Percentiles rank a stretch among this genome's conserved stretches.
Evolutionary conservation across 1,140 invertebrate genomes (phyloP).

Genomic region (Drosophila lini): DNA sequence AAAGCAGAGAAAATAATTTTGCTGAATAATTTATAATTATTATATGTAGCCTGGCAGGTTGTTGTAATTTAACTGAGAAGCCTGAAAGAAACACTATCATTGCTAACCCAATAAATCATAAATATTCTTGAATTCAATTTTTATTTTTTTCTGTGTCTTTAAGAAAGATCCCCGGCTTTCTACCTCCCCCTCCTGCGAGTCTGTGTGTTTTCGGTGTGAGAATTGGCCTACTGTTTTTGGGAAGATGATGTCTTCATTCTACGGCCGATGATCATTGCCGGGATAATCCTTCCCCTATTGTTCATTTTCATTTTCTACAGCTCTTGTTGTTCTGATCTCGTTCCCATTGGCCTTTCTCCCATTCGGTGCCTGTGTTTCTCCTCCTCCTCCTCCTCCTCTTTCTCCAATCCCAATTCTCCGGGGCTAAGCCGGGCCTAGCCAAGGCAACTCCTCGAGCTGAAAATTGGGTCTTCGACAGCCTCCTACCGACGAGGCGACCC

Average conservation of each 20-base stretch:
- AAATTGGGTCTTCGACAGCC: slow-evolving; percentile 44
- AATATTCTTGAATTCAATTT: too few relatives aligned
- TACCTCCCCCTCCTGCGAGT: background rate
- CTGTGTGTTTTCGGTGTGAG: slow-evolving; percentile 52
- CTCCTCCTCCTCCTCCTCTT: background rate
- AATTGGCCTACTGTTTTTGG: slow-evolving; percentile 63
- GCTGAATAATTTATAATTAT: too few relatives aligned
- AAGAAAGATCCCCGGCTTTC: background rate
- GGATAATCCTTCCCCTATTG: slow-evolving; percentile 73
- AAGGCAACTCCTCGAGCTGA: slow-evolving; percentile 39
- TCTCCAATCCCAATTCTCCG: slow-evolving; percentile 4
- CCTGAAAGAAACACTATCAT: too few relatives aligned
- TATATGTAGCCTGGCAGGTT: too few relatives aligned
- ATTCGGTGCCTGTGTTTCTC: background rate
- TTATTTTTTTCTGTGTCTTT: slow-evolving; percentile 2
- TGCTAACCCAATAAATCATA: too few relatives aligned
- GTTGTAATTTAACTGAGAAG: too few relatives aligned
- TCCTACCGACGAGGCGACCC: slow-evolving; percentile 13
- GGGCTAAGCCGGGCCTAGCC: slow-evolving; percentile 25
- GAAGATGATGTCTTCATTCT: slow-evolving; percentile 73
- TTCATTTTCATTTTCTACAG: slow-evolving; percentile 33
- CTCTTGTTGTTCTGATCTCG: slow-evolving; percentile 4
- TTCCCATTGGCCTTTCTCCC: slow-evolving; percentile 18
- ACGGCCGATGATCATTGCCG: slow-evolving; percentile 75
- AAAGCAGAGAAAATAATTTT: background rate